Evolutionary conservation across 2,113 vertebrate genomes (phyloP).

Genomic region (Dipodomys spectabilis): DNA sequence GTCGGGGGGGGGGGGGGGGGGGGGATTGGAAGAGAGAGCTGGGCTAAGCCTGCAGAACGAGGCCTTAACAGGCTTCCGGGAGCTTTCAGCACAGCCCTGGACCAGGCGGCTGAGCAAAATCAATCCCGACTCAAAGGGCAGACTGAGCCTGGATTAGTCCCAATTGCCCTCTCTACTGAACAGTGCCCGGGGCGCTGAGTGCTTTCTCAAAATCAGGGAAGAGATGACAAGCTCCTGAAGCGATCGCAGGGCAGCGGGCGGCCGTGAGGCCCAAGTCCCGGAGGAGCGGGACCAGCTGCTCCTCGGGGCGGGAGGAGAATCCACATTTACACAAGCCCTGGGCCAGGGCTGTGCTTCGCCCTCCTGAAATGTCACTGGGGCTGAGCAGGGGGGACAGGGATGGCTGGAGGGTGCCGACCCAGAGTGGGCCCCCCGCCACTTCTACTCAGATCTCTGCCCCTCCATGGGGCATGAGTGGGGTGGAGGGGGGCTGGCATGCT

Average conservation of each 20-base stretch:
- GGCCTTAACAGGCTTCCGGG: neutral
- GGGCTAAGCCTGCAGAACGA: neutral
- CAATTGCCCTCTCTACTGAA: neutral
- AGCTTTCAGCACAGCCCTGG: fast-evolving
- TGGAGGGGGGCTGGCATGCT: no score
- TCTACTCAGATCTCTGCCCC: neutral
- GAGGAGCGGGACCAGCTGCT: neutral
- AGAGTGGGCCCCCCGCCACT: no score
- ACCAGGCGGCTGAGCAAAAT: neutral
- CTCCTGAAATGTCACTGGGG: neutral
- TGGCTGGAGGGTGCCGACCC: no score
- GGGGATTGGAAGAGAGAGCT: neutral
- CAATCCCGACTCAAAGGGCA: neutral
- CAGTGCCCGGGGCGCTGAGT: neutral
- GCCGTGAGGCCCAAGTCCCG: no score
- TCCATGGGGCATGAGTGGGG: no score
- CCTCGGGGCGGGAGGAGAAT: neutral
- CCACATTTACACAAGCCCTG: neutral
- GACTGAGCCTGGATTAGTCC: neutral
- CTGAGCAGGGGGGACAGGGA: neutral
- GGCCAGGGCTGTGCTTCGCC: no score
- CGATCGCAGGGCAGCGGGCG: neutral
- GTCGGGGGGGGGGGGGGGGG: neutral
- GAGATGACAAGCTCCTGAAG: neutral
- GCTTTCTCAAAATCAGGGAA: neutral